Conservation (phyloP, 2,113 vertebrate species). For the Oreotrochilus melanogaster region DNA sequence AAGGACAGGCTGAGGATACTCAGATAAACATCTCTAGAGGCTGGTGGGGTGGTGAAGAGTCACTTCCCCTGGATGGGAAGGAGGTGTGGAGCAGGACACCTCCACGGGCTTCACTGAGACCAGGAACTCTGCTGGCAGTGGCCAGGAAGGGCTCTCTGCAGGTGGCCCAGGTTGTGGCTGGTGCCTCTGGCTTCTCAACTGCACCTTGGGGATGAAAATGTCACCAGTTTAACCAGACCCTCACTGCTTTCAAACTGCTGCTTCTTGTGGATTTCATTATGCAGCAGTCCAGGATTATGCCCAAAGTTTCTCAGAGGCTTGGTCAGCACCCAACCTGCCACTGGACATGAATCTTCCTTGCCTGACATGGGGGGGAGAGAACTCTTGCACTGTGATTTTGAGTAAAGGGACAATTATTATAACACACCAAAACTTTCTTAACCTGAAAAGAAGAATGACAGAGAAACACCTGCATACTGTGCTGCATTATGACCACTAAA, state of each 20-base stretch:
- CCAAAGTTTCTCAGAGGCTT: background rate
- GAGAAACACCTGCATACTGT: rapidly evolving
- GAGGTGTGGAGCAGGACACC: background rate
- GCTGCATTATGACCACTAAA: background rate
- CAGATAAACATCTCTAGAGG: background rate
- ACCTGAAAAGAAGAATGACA: background rate
- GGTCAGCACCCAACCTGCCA: background rate
- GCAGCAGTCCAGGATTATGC: background rate
- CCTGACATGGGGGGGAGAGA: background rate
- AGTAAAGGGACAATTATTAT: background rate
- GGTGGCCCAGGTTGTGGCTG: background rate
- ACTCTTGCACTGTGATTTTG: background rate
- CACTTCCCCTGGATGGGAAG: rapidly evolving
- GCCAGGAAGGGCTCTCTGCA: rapidly evolving
- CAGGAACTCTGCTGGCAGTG: background rate
- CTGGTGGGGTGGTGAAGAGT: rapidly evolving
- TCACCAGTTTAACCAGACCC: background rate
- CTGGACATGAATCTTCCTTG: rapidly evolving
- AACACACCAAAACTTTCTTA: background rate
- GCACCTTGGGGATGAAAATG: background rate
- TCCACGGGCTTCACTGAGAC: background rate
- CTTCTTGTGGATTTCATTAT: background rate
- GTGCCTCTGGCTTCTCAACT: background rate
- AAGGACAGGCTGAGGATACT: background rate
- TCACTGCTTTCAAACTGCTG: background rate